Evolutionary conservation across 1,140 invertebrate species (phyloP), one percentile per base, ranked within the genome.

Genomic region (Danaus melanippus): DNA sequence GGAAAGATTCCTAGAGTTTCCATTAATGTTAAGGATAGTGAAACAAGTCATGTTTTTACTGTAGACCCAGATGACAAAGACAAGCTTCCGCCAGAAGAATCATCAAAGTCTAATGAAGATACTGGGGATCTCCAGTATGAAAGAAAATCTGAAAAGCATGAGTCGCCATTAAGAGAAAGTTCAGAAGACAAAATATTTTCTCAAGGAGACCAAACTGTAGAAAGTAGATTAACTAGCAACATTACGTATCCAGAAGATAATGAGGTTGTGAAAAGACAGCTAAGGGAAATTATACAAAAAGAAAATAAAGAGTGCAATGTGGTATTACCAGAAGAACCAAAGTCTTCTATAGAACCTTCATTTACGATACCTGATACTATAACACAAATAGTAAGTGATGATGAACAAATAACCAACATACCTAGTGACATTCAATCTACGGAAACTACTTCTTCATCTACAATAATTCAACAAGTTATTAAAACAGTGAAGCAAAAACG

Each of bases 1-100:
- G 91, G 94, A 80, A 89, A 92, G 65, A 83, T 88, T 21, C 91
- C 93, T 46, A 89, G 92, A 62, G 91, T 94, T 15, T 92, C 91
- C 61, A 93, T 94, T 15, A 93, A 91, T 65, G 92, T 94, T 1
- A 86, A 90, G 46, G 81, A 84, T 39, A 53, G 69, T 63, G 88
- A 86, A 12, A 78, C 88, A 59, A 82, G 67, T 50, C 60, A 69
- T 58, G 62, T 67, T 39, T 64, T 70, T 53, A 48, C 77, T 32
- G 79, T 83, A 64, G 70, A 78, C 39, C 53, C 60, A n/a, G 69
- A 75, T 69, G 69, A 83, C 59, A 70, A 79, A 48, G 59, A 65
- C 58, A 60, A 76, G 11, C 7, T 4, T 32, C 21, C 2, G 6
- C 21, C 21, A 32, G 21, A 32, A 32, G 6, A 32, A 32, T 32